Conservation (phyloP, 2,797 vertebrate species). For the Agapornis canus region DNA sequence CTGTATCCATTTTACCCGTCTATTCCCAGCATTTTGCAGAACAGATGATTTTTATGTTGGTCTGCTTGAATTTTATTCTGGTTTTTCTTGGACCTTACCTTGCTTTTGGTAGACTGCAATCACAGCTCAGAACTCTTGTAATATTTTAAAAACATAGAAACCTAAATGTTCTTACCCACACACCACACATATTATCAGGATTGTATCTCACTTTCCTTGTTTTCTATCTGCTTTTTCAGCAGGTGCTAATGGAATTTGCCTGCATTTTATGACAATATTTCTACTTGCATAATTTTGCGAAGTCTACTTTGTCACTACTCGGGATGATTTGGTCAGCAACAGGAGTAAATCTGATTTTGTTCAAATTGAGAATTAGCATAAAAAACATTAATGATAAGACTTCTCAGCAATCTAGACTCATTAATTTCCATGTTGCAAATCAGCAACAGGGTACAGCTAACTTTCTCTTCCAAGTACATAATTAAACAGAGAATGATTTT, state of each 20-base stretch:
- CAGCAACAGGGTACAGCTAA: neutral
- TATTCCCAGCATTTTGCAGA: neutral
- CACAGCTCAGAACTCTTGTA: neutral
- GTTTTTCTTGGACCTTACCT: neutral
- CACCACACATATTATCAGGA: neutral
- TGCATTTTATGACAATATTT: neutral
- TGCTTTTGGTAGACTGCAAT: neutral
- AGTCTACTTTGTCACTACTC: neutral
- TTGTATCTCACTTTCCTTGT: neutral
- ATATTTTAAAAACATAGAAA: neutral
- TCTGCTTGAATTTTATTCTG: neutral
- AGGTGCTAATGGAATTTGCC: neutral
- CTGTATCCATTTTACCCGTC: neutral
- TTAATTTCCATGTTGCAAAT: neutral
- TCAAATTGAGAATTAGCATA: neutral
- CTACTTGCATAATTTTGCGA: neutral
- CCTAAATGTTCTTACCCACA: neutral
- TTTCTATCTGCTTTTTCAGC: neutral
- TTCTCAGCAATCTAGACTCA: neutral
- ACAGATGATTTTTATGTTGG: neutral
- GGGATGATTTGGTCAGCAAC: neutral
- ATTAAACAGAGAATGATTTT: neutral
- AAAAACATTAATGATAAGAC: neutral
- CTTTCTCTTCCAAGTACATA: neutral
- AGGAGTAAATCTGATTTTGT: neutral